Base-by-base conservation (phyloP, 2,888 invertebrate genomes). In the Trachelus stipa region DNA sequence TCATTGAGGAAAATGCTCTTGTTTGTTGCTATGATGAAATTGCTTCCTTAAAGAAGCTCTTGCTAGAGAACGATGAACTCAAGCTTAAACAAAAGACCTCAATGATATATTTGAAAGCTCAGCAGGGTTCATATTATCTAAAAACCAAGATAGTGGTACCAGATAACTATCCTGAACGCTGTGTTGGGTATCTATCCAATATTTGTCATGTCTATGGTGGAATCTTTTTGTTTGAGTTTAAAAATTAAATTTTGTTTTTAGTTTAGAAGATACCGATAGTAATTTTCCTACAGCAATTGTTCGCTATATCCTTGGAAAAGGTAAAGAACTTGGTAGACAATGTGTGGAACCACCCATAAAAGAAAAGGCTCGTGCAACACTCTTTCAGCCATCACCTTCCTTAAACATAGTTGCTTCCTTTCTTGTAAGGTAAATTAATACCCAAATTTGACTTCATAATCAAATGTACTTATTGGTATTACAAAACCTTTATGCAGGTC, bases 21-120 rank as follows among this genome's bases (percentile, higher is more conserved):
- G 95, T 94, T 86, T 94, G 95, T 79, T 96, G 95, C 85, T 94
- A 94, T 83, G 95, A 95, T 86, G 96, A 96, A 91, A 95, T 96
- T 80, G 92, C 93, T 79, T 88, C 91, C 73, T 88, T 96, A 76
- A 95, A 94, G 83, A 92, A 92, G 80, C 90, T 93, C 34, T 86
- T 95, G 6, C 86, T 85, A 9, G 87, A 91, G 12, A 86, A 88
- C 15, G 94, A 95, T 86, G 94, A 94, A 85, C 87, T 96, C 6
- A 95, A 95, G 88, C 89, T 96, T 37, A 94, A 94, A 82, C 95
- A 96, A 86, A 95, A 95, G 87, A 92, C 91, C 34, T 94, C 95
- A 1, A 92, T 93, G 75, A 91, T 96, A 35, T 87, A 92, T 79
- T 86, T 96, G 56, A 94, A 93, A 82, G 91, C 95, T 12, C 90